Base-by-base conservation (phyloP, 2,888 invertebrate genomes). In the Lepidochrysops patricia region DNA sequence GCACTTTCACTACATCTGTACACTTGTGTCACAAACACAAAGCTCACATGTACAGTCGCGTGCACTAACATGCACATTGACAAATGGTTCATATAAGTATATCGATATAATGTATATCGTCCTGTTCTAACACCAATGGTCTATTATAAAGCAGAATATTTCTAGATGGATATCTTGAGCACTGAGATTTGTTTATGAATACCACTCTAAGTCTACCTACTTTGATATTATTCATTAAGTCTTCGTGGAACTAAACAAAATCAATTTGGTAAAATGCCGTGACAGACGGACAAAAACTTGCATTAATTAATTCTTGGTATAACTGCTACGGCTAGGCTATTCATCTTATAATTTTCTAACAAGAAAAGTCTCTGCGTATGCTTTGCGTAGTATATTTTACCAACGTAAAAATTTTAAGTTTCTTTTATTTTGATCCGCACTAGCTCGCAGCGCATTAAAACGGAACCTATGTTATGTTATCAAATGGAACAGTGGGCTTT, bases 1-100 rank as follows among this genome's bases (percentile, higher is more conserved):
- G 68, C 69, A 74, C 79, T 80, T 80, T 80, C 79, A 77, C 79
- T 74, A 9, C 9, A 43, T 67, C 60, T 56, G 62, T 64, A 67
- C 64, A 63, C 19, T 43, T 19, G 43, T 43, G 9, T 43, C 43
- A 43, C 43, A 43, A 29, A 29, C n/a, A n/a, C n/a, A n/a, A n/a
- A n/a, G n/a, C n/a, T n/a, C n/a, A n/a, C n/a, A n/a, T n/a, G 37
- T 37, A 50, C 49, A 49, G 23, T 49, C 26, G 26, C 37, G 37
- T 13, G n/a, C n/a, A n/a, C n/a, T 34, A 7, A 12, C 34, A 34
- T 34, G 34, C 34, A 34, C n/a, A 34, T 34, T 6, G 34, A 34
- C n/a, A n/a, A 7, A 6, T 7, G 7, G 7, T 34, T 34, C 34
- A 34, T n/a, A 34, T 12, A 34, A 34, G n/a, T n/a, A n/a, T n/a